Conservation (phyloP, 1,140 invertebrate genomes). For the Drosophila kikkawai region DNA sequence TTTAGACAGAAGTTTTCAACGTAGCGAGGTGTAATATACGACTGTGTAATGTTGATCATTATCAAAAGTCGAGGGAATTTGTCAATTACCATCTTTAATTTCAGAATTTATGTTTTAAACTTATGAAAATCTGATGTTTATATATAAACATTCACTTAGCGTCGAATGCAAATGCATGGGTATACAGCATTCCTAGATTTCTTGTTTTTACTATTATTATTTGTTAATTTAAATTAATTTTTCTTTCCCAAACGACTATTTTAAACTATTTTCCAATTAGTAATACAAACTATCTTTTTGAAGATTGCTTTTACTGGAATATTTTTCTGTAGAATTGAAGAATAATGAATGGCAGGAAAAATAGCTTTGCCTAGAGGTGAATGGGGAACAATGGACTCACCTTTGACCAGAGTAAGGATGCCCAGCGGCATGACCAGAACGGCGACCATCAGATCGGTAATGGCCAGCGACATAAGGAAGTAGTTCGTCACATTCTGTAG, state of each 20-base stretch:
- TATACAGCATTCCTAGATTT: too few relatives aligned
- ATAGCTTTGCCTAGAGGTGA: constrained; percentile 1
- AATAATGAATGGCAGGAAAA: constrained; percentile 13
- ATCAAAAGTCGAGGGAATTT: too few relatives aligned
- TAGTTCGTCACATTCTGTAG: constrained; percentile 98
- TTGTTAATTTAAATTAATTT: not conserved
- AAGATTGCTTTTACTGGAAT: not conserved
- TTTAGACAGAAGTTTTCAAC: too few relatives aligned
- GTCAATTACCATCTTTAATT: too few relatives aligned
- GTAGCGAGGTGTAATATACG: too few relatives aligned
- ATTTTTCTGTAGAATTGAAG: not conserved
- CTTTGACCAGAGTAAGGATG: constrained; percentile 91
- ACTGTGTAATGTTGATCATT: too few relatives aligned
- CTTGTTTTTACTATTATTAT: too few relatives aligned
- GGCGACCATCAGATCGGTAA: constrained; percentile 97
- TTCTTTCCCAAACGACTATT: not conserved
- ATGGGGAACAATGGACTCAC: constrained; percentile 86
- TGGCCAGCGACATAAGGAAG: constrained; percentile 97
- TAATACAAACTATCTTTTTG: not conserved
- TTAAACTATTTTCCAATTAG: constrained; percentile 3
- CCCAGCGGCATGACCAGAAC: constrained; percentile 96
- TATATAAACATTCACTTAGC: too few relatives aligned
- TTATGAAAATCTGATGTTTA: too few relatives aligned
- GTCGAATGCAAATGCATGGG: too few relatives aligned
- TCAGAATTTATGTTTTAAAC: too few relatives aligned